Conservation (phyloP, 2,113 vertebrate genomes). For the Triplophysa rosa region DNA sequence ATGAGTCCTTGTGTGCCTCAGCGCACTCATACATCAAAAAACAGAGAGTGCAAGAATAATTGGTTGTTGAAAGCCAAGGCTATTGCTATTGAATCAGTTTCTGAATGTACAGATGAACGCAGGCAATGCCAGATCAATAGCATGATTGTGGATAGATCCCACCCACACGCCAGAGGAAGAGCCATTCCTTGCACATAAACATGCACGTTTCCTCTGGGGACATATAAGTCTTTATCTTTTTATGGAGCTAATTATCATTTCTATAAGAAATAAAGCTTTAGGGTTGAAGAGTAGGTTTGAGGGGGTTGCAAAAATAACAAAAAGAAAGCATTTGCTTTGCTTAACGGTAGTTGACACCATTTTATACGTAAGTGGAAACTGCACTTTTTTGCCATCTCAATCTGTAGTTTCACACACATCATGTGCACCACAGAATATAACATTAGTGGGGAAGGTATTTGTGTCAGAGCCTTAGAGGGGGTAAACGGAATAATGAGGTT, state of each 20-base stretch:
- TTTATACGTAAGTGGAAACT: too few relatives aligned
- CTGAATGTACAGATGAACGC: constrained; percentile 43
- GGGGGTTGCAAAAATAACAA: too few relatives aligned
- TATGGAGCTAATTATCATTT: too few relatives aligned
- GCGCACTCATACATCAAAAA: constrained; percentile 27
- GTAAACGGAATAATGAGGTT: constrained; percentile 51
- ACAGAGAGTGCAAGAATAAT: constrained; percentile 38
- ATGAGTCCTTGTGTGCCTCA: constrained; percentile 11
- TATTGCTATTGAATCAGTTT: constrained; percentile 44
- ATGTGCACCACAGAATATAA: constrained; percentile 33
- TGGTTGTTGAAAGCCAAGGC: constrained; percentile 45
- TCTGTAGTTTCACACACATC: too few relatives aligned
- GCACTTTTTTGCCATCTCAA: too few relatives aligned
- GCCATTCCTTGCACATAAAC: background rate
- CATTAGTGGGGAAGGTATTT: constrained; percentile 47
- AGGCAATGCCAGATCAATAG: constrained; percentile 10
- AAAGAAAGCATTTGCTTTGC: too few relatives aligned
- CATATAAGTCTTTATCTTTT: too few relatives aligned
- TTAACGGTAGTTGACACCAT: too few relatives aligned
- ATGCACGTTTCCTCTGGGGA: too few relatives aligned
- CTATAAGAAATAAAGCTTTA: too few relatives aligned
- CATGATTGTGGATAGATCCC: constrained; percentile 17
- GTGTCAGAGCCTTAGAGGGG: constrained; percentile 48
- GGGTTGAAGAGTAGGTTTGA: too few relatives aligned
- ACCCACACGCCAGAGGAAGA: background rate